phyloP scores from a whole-genome alignment of 1,140 invertebrate genomes.

The Drosophila nikananu region DNA sequence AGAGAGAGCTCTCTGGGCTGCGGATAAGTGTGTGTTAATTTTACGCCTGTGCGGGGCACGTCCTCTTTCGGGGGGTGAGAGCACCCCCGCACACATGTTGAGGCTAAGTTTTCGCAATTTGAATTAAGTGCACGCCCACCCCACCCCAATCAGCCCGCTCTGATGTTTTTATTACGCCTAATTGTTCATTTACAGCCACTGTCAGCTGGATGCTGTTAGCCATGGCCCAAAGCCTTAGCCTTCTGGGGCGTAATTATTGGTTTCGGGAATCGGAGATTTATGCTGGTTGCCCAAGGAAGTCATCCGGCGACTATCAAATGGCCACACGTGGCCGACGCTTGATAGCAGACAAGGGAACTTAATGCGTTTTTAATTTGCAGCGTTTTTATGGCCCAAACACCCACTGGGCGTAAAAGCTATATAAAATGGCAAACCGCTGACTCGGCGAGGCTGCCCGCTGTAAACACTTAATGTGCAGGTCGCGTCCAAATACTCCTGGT shows the following conservation, averaged over 20 bases:
- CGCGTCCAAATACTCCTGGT: constrained; percentile 33
- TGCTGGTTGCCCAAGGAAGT: constrained; percentile 17
- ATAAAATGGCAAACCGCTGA: constrained; percentile 59
- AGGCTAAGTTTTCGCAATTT: constrained; percentile 75
- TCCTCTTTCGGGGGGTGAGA: constrained; percentile 7
- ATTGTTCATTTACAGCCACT: constrained; percentile 74
- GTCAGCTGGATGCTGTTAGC: constrained; percentile 12
- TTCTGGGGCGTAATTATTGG: constrained; percentile 56
- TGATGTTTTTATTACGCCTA: constrained; percentile 77
- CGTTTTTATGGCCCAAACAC: constrained; percentile 51
- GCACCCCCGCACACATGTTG: constrained; percentile 28
- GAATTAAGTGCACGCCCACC: constrained; percentile 76
- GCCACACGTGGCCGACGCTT: constrained; percentile 55
- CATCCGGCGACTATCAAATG: constrained; percentile 43
- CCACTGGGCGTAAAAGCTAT: constrained; percentile 18
- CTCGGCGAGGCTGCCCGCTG: constrained; percentile 37
- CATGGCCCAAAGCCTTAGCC: too few species aligned
- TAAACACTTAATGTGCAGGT: constrained; percentile 59
- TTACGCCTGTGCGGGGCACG: constrained; percentile 46
- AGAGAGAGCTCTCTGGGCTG: constrained; percentile 16
- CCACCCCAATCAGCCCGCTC: constrained; percentile 5
- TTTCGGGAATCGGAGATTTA: constrained; percentile 46
- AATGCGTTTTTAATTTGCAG: constrained; percentile 76
- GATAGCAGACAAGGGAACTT: constrained; percentile 54
- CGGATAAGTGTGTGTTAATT: constrained; percentile 73